Evolutionary conservation across 2,113 vertebrate species (phyloP), one percentile per base, ranked within the genome.

Genomic region (Halichoeres trimaculatus): DNA sequence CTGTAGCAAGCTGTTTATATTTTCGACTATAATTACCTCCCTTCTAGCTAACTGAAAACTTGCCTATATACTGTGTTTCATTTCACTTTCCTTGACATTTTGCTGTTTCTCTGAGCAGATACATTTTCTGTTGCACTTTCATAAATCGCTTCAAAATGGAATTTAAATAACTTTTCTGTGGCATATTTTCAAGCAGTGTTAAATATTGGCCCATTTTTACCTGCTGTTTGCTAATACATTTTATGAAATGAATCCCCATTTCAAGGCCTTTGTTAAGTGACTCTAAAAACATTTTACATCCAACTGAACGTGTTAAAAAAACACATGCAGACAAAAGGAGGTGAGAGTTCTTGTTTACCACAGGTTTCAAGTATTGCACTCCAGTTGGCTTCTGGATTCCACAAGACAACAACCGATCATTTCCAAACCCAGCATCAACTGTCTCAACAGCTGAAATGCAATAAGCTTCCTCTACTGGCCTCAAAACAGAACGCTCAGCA

Each of bases 401-500:
- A 53, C 61, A 84, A 78, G 45, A 83, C 70, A 36, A 77, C 66
- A 84, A 62, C 66, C 56, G 48, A 87, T 86, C 56, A 69, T 87
- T 85, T 87, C 45, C 75, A 74, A 83, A 85, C 70, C 70, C 83
- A 78, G 77, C 74, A 54, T 83, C 83, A 76, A 79, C 78, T 79
- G 71, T 80, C 81, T 85, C 63, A 75, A 71, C 78, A 83, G 68
- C 82, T 84, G 69, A 85, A 83, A 76, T 76, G 64, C 83, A 90
- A 85, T 86, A 85, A 83, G 66, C 71, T 85, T 72, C 54, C 83
- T 73, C 72, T 68, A 81, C 78, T 86, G 74, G 80, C 85, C 78
- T 84, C 70, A 76, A 71, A 90, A 81, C 67, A 83, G 69, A 87
- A 59, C 19, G 40, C 88, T 85, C 86, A 88, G 86, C 84, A 75